phyloP scores from a whole-genome alignment of 1,140 invertebrate genomes.

The Heliconius hewitsoni region DNA sequence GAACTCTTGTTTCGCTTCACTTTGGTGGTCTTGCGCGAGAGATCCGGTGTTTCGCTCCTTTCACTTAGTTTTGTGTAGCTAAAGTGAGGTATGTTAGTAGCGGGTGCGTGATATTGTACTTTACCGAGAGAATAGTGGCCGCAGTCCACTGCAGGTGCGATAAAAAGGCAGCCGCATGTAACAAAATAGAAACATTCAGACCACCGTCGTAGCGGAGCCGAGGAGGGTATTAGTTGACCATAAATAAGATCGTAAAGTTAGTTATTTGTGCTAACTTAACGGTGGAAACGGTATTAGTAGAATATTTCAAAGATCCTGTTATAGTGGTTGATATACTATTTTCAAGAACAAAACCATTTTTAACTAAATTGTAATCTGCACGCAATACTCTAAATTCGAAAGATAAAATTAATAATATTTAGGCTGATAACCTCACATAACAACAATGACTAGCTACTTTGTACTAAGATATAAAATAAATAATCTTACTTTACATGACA shows the following conservation, averaged over 20 bases:
- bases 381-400: slow-evolving; percentile 22
- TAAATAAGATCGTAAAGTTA: slow-evolving; percentile 14
- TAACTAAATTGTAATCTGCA: background rate
- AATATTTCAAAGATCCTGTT: background rate
- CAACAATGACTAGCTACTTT: slow-evolving; percentile 76
- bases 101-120: slow-evolving; percentile 84
- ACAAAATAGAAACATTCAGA: slow-evolving; percentile 81
- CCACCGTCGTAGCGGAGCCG: slow-evolving; percentile 34
- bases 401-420: slow-evolving; percentile 20
- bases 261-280: slow-evolving; percentile 8
- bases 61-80: slow-evolving; percentile 67
- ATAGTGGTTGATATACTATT: slow-evolving; percentile 4
- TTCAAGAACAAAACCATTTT: background rate
- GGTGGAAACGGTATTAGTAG: background rate
- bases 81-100: slow-evolving; percentile 79
- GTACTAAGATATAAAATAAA: slow-evolving; percentile 58
- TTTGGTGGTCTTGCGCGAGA: slow-evolving; percentile 59
- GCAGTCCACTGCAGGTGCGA: slow-evolving; percentile 83
- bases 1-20: slow-evolving; percentile 80
- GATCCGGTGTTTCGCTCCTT: slow-evolving; percentile 63
- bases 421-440: slow-evolving; percentile 40
- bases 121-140: slow-evolving; percentile 84
- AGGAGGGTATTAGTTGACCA: slow-evolving; percentile 28
- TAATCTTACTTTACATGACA: slow-evolving; percentile 36
- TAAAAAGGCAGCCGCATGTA: slow-evolving; percentile 82